Base-by-base conservation (phyloP, 2,113 vertebrate genomes). In the Andinoacara biseriatus region DNA sequence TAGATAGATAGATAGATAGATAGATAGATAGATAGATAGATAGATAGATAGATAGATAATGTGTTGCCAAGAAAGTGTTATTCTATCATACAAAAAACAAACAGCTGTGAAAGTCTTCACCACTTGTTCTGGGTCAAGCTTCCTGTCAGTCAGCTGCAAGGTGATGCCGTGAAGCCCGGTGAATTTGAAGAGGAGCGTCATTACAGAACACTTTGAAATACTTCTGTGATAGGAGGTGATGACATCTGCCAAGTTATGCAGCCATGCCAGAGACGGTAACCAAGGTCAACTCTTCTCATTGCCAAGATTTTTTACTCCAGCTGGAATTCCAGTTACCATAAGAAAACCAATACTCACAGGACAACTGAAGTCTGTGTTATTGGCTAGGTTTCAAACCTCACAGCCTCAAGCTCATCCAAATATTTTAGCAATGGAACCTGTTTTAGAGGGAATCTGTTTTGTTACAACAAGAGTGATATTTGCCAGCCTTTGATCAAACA, bases 231-330 rank as follows among this genome's bases (percentile, higher is more conserved):
- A 90, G 90, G 77, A 84, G 92, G 92, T 76, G 92, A 91, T 94
- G 92, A 95, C 92, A 94, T 90, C 88, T 93, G 92, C 86, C 91
- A 85, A 92, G 86, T 86, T 91, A 92, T 87, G 94, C 83, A 91
- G 92, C 93, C 91, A 86, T 91, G 90, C 91, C 92, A 79, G 92
- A 91, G 89, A 92, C 17, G 72, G 52, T 80, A 86, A 86, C 91
- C 86, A 86, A 90, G 94, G 94, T 96, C 93, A 94, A 91, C 85
- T 91, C 89, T 80, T 90, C 84, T 69, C 74, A 31, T 87, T 92
- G 90, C 90, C 90, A 95, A 89, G 86, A 87, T 58, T 78, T 78
- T 81, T 43, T 57, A 38, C 88, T 86, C 79, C 78, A 58, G 61
- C 35, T 65, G 81, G 86, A 93, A 93, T 93, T 90, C 74, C 52